Evolutionary conservation across 2,888 invertebrate genomes (phyloP).

Genomic region (Fabriciana adippe): DNA sequence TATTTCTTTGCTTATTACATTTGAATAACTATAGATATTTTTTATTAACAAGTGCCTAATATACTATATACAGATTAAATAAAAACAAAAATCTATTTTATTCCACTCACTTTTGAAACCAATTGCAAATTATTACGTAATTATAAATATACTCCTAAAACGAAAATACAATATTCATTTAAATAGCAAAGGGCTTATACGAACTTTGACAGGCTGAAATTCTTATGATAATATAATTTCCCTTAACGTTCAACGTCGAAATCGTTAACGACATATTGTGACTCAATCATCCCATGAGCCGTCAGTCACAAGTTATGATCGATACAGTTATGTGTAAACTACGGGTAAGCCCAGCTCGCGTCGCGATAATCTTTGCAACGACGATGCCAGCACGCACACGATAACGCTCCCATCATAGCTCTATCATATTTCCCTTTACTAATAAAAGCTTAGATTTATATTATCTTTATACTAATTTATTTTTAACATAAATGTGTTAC

Average conservation of each 20-base stretch:
- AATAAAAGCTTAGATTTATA: conserved; percentile 4
- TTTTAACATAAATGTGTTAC: background rate
- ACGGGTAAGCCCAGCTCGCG: conserved; percentile 62
- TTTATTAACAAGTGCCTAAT: too few species aligned
- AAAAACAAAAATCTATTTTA: too few species aligned
- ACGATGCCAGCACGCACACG: conserved; percentile 60
- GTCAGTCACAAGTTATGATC: conserved; percentile 62
- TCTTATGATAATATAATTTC: background rate
- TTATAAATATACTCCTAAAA: too few species aligned
- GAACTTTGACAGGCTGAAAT: background rate
- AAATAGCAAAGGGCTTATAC: too few species aligned
- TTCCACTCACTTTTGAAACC: too few species aligned
- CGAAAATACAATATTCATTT: too few species aligned
- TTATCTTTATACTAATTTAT: background rate
- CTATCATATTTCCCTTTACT: conserved; percentile 13
- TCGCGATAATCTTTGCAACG: conserved; percentile 61
- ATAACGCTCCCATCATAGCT: conserved; percentile 34
- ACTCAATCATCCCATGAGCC: conserved; percentile 49
- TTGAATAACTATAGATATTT: too few species aligned
- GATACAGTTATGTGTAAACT: conserved; percentile 63
- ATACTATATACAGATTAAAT: too few species aligned
- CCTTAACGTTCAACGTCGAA: conserved; percentile 28
- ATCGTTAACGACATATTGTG: conserved; percentile 36
- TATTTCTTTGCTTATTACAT: too few species aligned
- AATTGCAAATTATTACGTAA: too few species aligned